Evolutionary conservation across 2,888 invertebrate genomes (phyloP).

Genomic region (Chironomus tentans): DNA sequence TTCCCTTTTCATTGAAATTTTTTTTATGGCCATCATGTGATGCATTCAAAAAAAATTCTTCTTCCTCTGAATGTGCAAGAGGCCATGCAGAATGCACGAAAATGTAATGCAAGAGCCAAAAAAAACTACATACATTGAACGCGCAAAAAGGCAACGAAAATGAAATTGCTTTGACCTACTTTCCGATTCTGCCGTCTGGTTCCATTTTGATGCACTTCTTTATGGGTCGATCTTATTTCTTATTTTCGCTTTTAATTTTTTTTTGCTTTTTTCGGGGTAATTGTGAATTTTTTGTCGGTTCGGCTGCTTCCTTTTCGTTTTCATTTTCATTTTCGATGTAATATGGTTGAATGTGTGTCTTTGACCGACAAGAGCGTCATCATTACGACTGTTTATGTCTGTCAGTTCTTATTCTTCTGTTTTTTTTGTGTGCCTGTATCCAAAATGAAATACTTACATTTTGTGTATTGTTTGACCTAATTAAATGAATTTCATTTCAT

Average conservation of each 20-base stretch:
- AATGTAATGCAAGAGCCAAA: constrained; percentile 7
- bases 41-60: constrained; percentile 3
- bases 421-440: not conserved
- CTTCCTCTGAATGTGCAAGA: not conserved
- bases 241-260: not conserved
- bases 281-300: not conserved
- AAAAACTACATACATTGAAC: not conserved
- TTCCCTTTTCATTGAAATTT: constrained; percentile 2
- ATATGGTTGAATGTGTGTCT: not conserved
- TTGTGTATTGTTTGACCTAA: not conserved
- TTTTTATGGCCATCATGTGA: constrained; percentile 1
- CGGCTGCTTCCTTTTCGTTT: not conserved
- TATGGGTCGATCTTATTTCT: not conserved
- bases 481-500: not conserved
- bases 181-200: constrained; percentile 25
- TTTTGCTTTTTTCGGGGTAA: constrained; percentile 11
- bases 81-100: not conserved
- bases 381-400: not conserved
- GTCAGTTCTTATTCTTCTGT: not conserved
- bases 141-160: constrained; percentile 20
- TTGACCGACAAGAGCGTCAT: not conserved
- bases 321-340: not conserved
- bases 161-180: constrained; percentile 27
- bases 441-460: not conserved
- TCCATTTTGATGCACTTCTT: constrained; percentile 21